phyloP scores from a whole-genome alignment of 2,797 vertebrate species.

The Clarias laeviceps region DNA sequence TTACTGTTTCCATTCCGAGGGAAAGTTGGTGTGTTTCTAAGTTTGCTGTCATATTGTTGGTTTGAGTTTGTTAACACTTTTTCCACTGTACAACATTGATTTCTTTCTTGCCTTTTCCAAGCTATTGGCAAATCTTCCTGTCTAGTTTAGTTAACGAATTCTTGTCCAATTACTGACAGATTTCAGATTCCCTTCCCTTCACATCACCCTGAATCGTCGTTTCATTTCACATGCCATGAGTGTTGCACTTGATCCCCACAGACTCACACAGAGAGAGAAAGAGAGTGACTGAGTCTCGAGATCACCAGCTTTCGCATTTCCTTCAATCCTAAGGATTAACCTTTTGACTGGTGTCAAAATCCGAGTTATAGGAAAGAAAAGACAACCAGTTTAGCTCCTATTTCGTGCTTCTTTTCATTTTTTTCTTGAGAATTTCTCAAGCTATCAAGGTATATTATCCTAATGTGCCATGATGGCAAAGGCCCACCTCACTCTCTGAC shows the following conservation, averaged over 20 bases:
- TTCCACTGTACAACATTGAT: neutral
- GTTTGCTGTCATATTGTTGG: neutral
- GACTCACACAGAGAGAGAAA: neutral
- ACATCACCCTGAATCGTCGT: neutral
- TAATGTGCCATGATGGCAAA: conserved; percentile 29
- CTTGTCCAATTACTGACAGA: neutral
- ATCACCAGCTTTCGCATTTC: conserved; percentile 16
- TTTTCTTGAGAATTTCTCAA: conserved; percentile 36
- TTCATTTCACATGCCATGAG: conserved; percentile 23
- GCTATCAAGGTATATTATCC: conserved; percentile 44
- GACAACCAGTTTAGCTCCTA: conserved; percentile 50
- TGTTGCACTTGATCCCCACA: conserved; percentile 2
- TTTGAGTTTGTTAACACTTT: neutral
- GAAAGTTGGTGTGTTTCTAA: neutral
- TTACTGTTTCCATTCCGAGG: neutral
- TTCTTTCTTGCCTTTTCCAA: neutral
- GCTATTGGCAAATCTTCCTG: neutral
- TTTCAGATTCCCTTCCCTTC: neutral
- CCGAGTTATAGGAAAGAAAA: conserved; percentile 30
- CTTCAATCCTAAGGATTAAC: conserved; percentile 41
- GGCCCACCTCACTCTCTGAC: conserved; percentile 31
- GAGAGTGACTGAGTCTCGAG: neutral
- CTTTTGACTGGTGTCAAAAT: conserved; percentile 20
- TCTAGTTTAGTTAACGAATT: too few relatives aligned
- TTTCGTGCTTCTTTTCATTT: neutral